Conservation (phyloP, 2,888 invertebrate species). For the Bimastos eiseni region DNA sequence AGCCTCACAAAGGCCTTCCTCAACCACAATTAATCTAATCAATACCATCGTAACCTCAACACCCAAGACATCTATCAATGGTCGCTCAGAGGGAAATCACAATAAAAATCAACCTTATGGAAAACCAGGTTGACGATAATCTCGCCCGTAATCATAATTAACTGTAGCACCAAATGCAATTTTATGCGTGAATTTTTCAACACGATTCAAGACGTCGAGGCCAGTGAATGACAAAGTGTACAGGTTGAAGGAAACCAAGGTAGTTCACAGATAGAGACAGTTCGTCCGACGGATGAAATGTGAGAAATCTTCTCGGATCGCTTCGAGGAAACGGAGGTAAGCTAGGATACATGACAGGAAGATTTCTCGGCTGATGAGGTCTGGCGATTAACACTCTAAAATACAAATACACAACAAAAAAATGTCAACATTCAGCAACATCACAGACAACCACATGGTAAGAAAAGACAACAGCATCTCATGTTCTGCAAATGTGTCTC, state of each 20-base stretch:
- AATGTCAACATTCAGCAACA: background rate
- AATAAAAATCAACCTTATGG: no score
- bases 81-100: no score
- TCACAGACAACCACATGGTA: no score
- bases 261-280: background rate
- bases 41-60: no score
- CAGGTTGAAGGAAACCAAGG: background rate
- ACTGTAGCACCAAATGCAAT: background rate
- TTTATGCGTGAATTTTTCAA: background rate
- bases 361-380: background rate
- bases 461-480: no score
- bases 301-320: background rate
- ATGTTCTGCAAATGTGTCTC: no score
- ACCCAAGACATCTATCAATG: no score
- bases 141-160: background rate
- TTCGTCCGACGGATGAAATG: background rate
- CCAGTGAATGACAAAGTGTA: background rate
- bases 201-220: background rate
- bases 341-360: background rate
- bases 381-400: background rate
- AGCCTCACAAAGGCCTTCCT: no score
- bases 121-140: no score
- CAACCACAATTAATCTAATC: no score
- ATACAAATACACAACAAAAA: background rate
- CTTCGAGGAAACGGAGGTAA: background rate